Base-by-base conservation (phyloP, 2,888 invertebrate species). In the Galerucella nymphaeae region DNA sequence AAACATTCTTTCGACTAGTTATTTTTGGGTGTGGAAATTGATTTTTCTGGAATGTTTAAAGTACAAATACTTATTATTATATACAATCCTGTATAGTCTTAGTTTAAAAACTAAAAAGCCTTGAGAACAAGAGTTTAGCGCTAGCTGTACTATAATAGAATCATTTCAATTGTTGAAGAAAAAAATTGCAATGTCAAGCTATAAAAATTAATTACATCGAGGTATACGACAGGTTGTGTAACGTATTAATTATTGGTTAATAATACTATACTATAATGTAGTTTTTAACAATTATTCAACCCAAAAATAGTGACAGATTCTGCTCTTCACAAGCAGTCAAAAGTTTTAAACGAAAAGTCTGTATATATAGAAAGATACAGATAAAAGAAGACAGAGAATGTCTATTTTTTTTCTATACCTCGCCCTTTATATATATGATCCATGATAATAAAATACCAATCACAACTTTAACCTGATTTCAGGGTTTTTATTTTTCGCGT, bases 131-230 rank as follows among this genome's bases (percentile, higher is more conserved):
- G 18, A 45, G 16, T 64, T 14, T 45, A 68, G 38, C 16, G 38
- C 58, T 59, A 64, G 58, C 20, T 68, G 20, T 30, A 64, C 72
- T 63, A 64, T 42, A 68, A 64, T 68, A 50, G 58, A 72, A 72
- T 72, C 50, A 72, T 68, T 68, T 63, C 64, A 67, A 66, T 67
- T 72, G 64, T 64, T 70, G 23, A 53, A 72, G 63, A 61, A 64
- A 68, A 67, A 50, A 53, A 18, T 53, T 64, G 68, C 64, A 64
- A 68, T 67, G 72, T 68, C 58, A 72, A 72, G 68, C 68, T 50
- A 70, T 70, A 72, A 67, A 58, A 72, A 72, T 67, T 64, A 72
- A 72, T 72, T 67, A 68, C 67, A 16, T 55, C 63, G 14, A 72
- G 62, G 64, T 67, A 63, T 57, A 61, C 42, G 41, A 41, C 38